These are phyloP conservation scores for Drosophila koepferae DNA, from an alignment of 2,888 invertebrate species.

Conservation along the genomic window DNA sequence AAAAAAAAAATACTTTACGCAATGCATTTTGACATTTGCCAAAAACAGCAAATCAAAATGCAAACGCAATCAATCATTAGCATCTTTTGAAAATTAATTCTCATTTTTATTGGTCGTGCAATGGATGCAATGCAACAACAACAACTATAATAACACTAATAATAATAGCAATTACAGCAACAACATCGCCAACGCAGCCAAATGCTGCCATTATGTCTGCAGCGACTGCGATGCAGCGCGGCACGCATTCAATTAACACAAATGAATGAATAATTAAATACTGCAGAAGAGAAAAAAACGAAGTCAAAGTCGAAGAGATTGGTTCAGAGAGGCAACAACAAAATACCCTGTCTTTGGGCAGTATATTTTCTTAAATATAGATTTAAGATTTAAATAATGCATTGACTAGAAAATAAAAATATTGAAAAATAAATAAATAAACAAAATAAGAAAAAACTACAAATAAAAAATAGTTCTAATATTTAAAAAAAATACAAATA, in stretches of 20 bases:
- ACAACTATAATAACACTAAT: slow-evolving; percentile 6
- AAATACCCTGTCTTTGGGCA: slow-evolving; percentile 22
- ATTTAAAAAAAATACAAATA: too few relatives aligned
- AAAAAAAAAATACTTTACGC: slow-evolving; percentile 45
- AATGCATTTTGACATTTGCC: slow-evolving; percentile 68
- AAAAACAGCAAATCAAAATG: slow-evolving; percentile 44
- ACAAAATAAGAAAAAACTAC: too few relatives aligned
- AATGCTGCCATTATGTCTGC: slow-evolving; percentile 79
- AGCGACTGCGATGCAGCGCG: slow-evolving; percentile 43
- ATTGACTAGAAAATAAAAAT: too few relatives aligned
- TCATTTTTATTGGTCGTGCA: slow-evolving; percentile 55
- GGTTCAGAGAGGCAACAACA: not conserved
- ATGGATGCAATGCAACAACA: slow-evolving; percentile 42
- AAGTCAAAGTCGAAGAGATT: not conserved
- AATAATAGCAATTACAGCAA: slow-evolving; percentile 27
- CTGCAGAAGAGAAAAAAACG: slow-evolving; percentile 24
- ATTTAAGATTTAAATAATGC: too few relatives aligned
- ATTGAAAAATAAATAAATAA: too few relatives aligned
- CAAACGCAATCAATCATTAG: slow-evolving; percentile 77
- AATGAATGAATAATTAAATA: slow-evolving; percentile 73
- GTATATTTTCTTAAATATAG: too few relatives aligned
- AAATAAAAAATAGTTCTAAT: too few relatives aligned
- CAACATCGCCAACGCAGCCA: slow-evolving; percentile 60
- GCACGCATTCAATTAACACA: slow-evolving; percentile 79
- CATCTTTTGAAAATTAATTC: slow-evolving; percentile 75